Percentiles rank a stretch among this genome's conserved stretches.
Conservation (phyloP, 2,888 invertebrate species). For the Gymnosoma rotundatum region DNA sequence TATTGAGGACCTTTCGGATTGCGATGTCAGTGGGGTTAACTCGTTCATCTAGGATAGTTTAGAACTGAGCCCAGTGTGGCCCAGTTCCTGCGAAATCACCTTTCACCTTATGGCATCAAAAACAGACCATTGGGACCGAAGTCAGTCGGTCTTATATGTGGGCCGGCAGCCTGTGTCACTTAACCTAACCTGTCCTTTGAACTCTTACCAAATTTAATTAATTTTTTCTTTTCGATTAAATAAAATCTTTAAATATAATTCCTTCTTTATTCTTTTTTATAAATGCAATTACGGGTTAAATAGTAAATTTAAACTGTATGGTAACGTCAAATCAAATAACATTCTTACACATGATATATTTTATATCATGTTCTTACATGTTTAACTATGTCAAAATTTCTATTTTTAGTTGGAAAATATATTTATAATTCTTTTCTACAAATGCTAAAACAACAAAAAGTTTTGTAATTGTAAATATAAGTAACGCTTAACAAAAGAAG, state of each 20-base stretch:
- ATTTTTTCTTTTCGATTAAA: not conserved
- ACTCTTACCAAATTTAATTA: not conserved
- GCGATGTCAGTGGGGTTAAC: too few species aligned
- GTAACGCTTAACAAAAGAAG: conserved; percentile 17
- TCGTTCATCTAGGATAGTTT: too few species aligned
- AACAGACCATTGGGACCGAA: too few species aligned
- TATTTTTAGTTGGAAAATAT: conserved; percentile 9
- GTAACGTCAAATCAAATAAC: conserved; percentile 8
- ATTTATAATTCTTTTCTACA: conserved; percentile 7
- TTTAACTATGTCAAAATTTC: conserved; percentile 24
- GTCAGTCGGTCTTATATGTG: too few species aligned
- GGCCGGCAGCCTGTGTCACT: too few species aligned
- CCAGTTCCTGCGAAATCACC: too few species aligned
- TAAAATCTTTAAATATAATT: not conserved
- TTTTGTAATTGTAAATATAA: conserved; percentile 42
- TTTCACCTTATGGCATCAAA: too few species aligned
- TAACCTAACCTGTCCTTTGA: too few species aligned
- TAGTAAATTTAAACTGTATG: not conserved
- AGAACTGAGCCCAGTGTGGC: too few species aligned
- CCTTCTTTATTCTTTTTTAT: not conserved
- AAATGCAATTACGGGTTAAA: conserved; percentile 28
- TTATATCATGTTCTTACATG: too few species aligned
- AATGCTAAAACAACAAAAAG: conserved; percentile 1
- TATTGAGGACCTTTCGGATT: too few species aligned
- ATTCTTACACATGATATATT: too few species aligned